A percentile compares a stretch with the other conserved stretches of the same genome.
phyloP scores from a whole-genome alignment of 35 echinoderm and acorn worm species.

The Eucidaris tribuloides region DNA sequence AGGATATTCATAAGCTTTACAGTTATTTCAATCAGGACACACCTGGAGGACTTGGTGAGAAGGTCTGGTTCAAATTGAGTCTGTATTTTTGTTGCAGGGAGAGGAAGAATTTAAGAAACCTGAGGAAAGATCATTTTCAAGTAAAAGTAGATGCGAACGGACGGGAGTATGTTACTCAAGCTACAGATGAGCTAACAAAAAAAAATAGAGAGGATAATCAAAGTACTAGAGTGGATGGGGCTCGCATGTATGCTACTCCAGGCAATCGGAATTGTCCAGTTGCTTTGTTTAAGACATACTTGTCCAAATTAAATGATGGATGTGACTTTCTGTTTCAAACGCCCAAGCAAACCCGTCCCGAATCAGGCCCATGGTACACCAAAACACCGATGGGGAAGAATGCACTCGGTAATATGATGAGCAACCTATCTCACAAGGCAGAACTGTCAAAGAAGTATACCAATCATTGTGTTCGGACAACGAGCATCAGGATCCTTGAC shows the following conservation, averaged over 20 bases:
- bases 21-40: neutral
- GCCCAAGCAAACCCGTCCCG: slow-evolving; percentile 16
- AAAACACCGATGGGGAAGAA: slow-evolving; percentile 46
- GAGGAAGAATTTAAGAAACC: neutral
- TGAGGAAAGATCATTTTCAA: neutral
- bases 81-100: neutral
- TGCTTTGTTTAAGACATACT: slow-evolving; percentile 18
- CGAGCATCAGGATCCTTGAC: neutral
- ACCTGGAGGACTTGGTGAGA: neutral
- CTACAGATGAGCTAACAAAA: neutral
- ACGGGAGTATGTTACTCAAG: slow-evolving; percentile 14
- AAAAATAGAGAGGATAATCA: slow-evolving; percentile 21
- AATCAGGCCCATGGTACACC: slow-evolving; percentile 23
- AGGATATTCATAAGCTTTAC: neutral
- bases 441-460: slow-evolving; percentile 48
- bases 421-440: slow-evolving; percentile 40
- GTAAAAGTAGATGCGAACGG: neutral
- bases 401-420: slow-evolving; percentile 59
- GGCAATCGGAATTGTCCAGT: slow-evolving; percentile 35
- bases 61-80: neutral
- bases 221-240: slow-evolving; percentile 11
- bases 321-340: slow-evolving; percentile 29
- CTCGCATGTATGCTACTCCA: slow-evolving; percentile 37
- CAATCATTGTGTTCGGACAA: slow-evolving; percentile 37
- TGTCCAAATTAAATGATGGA: slow-evolving; percentile 36